phyloP scores from a whole-genome alignment of 2,113 vertebrate genomes.

The Etheostoma spectabile region DNA sequence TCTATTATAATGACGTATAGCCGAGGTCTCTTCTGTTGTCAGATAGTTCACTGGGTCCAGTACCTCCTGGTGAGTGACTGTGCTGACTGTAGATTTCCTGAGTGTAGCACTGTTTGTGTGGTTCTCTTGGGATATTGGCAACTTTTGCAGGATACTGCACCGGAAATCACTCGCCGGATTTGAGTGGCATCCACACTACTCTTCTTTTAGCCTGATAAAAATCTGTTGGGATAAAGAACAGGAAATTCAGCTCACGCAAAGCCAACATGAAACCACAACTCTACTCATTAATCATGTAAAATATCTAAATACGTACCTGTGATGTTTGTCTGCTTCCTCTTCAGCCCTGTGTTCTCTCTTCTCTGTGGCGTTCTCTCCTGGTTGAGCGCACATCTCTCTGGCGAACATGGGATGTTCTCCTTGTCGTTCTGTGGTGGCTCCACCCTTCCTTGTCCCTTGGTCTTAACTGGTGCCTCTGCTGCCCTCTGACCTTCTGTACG shows the following conservation, averaged over 20 bases:
- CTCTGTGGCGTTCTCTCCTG: slow-evolving; percentile 60
- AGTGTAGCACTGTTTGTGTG: slow-evolving; percentile 39
- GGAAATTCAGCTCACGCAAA: slow-evolving; percentile 26
- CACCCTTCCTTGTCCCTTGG: background rate
- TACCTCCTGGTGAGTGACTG: background rate
- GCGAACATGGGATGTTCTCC: slow-evolving; percentile 73
- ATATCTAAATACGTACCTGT: slow-evolving; percentile 83
- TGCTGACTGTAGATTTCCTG: slow-evolving; percentile 60
- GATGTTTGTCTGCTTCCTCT: slow-evolving; percentile 91
- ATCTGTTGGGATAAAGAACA: slow-evolving; percentile 80
- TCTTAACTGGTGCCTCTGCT: background rate
- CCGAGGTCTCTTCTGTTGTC: slow-evolving; percentile 50
- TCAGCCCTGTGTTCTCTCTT: slow-evolving; percentile 59
- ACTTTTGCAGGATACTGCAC: background rate
- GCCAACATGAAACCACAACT: background rate
- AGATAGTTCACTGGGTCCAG: slow-evolving; percentile 18
- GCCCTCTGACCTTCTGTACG: background rate
- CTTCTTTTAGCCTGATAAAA: slow-evolving; percentile 91
- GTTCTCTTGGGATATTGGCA: slow-evolving; percentile 33
- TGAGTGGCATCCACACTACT: slow-evolving; percentile 75
- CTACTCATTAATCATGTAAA: background rate
- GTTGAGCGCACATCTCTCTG: background rate
- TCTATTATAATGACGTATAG: background rate
- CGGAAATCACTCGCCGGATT: slow-evolving; percentile 84
- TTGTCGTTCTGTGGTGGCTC: slow-evolving; percentile 27